phyloP scores from a whole-genome alignment of 2,888 invertebrate genomes.

The Plebejus argus region DNA sequence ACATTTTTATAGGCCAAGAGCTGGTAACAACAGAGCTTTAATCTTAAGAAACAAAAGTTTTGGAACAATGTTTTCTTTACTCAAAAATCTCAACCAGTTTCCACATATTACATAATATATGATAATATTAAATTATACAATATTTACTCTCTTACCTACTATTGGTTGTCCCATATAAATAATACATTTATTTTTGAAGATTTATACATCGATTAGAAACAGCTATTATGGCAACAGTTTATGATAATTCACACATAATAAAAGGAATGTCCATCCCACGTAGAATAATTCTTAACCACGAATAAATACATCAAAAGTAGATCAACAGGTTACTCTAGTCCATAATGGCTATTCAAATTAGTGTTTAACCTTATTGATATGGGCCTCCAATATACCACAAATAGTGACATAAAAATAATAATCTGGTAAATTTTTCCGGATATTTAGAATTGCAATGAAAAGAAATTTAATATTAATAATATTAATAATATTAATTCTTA shows the following conservation, averaged over 20 bases:
- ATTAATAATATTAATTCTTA: no score
- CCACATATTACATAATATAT: no score
- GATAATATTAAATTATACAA: no score
- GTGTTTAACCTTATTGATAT: neutral
- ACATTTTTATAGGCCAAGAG: neutral
- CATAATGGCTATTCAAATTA: slow-evolving; percentile 15
- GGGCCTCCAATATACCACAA: neutral
- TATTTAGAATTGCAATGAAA: no score
- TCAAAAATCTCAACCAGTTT: no score
- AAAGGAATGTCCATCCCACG: slow-evolving; percentile 10
- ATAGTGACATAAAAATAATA: neutral
- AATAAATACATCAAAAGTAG: slow-evolving; percentile 8
- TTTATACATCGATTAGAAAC: neutral
- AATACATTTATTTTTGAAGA: neutral
- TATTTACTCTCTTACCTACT: neutral
- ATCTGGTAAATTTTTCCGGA: no score
- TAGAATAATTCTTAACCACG: neutral
- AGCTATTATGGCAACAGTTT: neutral
- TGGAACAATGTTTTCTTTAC: neutral
- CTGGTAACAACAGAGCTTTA: neutral
- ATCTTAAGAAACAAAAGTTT: neutral
- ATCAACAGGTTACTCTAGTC: slow-evolving; percentile 18
- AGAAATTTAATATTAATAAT: no score
- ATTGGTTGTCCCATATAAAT: neutral
- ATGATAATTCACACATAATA: slow-evolving; percentile 15